These are phyloP conservation scores for Coryphaenoides rupestris DNA, from an alignment of 2,113 vertebrate species.

Conservation along the genomic window DNA sequence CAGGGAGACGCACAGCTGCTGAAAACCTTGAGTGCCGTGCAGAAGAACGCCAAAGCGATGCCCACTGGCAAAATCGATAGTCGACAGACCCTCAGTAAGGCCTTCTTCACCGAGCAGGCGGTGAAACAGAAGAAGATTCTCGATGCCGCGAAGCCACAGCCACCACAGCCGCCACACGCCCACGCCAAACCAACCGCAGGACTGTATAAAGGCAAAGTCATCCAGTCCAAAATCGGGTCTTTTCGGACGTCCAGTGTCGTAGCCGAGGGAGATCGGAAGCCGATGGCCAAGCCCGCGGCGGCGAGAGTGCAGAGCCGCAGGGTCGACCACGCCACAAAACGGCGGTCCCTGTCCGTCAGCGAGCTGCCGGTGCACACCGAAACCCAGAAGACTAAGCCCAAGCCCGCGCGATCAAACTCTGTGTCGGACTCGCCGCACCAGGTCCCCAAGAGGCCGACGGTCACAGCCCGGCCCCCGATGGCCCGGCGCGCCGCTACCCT, in stretches of 20 bases:
- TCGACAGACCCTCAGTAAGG: slow-evolving; percentile 63
- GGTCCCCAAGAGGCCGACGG: slow-evolving; percentile 24
- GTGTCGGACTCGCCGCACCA: slow-evolving; percentile 25
- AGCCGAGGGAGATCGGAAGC: slow-evolving; percentile 33
- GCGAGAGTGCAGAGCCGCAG: slow-evolving; percentile 27
- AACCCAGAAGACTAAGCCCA: slow-evolving; percentile 26
- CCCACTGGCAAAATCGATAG: slow-evolving; percentile 25
- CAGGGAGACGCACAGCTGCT: slow-evolving; percentile 13
- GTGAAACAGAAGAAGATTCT: slow-evolving; percentile 57
- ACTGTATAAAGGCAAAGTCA: slow-evolving; percentile 82
- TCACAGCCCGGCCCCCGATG: slow-evolving; percentile 5
- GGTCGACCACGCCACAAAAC: slow-evolving; percentile 16
- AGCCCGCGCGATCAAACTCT: slow-evolving; percentile 31
- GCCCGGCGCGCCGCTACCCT: slow-evolving; percentile 15
- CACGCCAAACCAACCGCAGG: slow-evolving; percentile 74
- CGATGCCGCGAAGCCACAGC: slow-evolving; percentile 65
- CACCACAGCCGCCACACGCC: slow-evolving; percentile 17
- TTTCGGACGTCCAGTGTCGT: slow-evolving; percentile 75
- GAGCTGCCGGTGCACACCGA: slow-evolving; percentile 8
- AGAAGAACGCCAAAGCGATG: slow-evolving; percentile 15
- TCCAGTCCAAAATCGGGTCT: slow-evolving; percentile 88
- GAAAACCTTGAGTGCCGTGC: slow-evolving; percentile 16
- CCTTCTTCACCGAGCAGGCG: slow-evolving; percentile 65
- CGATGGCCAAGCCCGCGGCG: slow-evolving; percentile 27
- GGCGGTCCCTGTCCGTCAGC: slow-evolving; percentile 18